phyloP scores from a whole-genome alignment of 2,797 vertebrate species.

The Typhlichthys eigenmanni region DNA sequence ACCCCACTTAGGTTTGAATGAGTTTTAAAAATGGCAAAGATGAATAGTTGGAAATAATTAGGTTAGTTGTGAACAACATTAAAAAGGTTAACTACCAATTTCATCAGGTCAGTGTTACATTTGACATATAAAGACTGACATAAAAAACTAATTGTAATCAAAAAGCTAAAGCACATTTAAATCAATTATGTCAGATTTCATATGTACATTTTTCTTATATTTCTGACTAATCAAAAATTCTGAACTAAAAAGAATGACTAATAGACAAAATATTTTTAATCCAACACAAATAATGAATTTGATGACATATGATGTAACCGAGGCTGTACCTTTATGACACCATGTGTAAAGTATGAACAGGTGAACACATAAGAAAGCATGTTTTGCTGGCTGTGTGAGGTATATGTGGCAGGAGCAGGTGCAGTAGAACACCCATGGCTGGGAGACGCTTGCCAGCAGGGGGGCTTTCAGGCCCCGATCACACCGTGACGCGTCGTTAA shows the following conservation, averaged over 20 bases:
- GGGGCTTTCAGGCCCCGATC: slow-evolving; percentile 15
- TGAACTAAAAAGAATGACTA: too few species aligned
- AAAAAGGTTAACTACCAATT: too few species aligned
- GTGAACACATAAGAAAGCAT: slow-evolving; percentile 25
- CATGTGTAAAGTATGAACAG: slow-evolving; percentile 4
- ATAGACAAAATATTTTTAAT: too few species aligned
- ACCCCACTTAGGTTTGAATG: slow-evolving; percentile 19
- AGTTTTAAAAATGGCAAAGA: neutral
- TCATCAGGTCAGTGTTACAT: too few species aligned
- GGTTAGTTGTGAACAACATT: neutral
- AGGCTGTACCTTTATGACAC: slow-evolving; percentile 10
- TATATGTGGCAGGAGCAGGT: slow-evolving; percentile 68
- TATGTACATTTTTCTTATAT: too few species aligned
- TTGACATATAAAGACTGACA: too few species aligned
- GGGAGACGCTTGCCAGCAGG: slow-evolving; percentile 59
- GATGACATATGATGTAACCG: neutral
- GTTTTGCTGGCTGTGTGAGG: slow-evolving; percentile 72
- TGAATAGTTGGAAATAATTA: slow-evolving; percentile 7
- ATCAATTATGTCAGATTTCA: too few species aligned
- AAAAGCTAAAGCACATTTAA: too few species aligned
- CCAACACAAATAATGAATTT: too few species aligned
- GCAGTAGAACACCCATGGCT: slow-evolving; percentile 57
- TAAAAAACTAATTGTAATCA: too few species aligned
- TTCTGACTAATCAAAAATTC: too few species aligned
- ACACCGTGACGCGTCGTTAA: too few species aligned